Conservation (phyloP, 2,888 invertebrate species). For the Cantharis nigra region DNA sequence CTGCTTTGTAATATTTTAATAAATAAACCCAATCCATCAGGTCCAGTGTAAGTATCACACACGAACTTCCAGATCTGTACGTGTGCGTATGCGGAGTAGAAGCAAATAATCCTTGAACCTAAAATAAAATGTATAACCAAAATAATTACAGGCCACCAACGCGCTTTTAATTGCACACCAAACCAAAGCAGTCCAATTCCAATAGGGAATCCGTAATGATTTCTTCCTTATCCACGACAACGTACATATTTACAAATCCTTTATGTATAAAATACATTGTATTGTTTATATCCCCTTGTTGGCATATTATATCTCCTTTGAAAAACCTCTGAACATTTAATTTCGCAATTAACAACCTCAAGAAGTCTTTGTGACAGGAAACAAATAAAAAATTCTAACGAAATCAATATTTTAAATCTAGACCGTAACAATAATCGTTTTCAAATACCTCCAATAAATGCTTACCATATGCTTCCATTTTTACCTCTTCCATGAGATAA, state of each 20-base stretch:
- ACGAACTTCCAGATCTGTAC: conserved; percentile 30
- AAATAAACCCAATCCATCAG: conserved; percentile 34
- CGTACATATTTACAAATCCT: conserved; percentile 33
- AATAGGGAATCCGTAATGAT: conserved; percentile 32
- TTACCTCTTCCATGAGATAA: conserved; percentile 36
- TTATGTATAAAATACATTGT: conserved; percentile 40
- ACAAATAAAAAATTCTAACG: conserved; percentile 34
- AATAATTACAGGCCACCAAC: background rate
- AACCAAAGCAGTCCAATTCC: conserved; percentile 37
- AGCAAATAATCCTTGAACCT: conserved; percentile 34
- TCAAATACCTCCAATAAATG: conserved; percentile 36
- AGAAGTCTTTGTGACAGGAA: conserved; percentile 38
- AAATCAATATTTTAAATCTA: background rate
- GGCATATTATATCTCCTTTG: conserved; percentile 36
- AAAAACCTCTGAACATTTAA: conserved; percentile 33
- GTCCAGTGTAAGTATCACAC: conserved; percentile 32
- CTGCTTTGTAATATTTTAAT: conserved; percentile 34
- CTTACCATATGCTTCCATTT: conserved; percentile 36
- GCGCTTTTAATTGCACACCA: background rate
- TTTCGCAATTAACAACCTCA: conserved; percentile 34
- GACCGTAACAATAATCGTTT: background rate
- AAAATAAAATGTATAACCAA: conserved; percentile 3
- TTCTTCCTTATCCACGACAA: conserved; percentile 33
- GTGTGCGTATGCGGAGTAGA: conserved; percentile 33
- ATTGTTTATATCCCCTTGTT: conserved; percentile 39